These are phyloP conservation scores for Watsonalla binaria DNA, from an alignment of 2,888 invertebrate genomes.

Conservation along the genomic window DNA sequence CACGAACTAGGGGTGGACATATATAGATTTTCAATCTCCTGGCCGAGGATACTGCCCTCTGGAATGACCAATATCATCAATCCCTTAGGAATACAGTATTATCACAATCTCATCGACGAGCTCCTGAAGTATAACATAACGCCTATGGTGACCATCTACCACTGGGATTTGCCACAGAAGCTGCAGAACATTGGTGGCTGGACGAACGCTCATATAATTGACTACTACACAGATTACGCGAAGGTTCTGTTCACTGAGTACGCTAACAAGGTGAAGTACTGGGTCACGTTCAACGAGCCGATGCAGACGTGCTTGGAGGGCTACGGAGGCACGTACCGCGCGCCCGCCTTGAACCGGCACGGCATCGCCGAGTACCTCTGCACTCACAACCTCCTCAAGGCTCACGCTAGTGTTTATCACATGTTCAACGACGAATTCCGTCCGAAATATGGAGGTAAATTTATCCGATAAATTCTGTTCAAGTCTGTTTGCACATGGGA, in stretches of 20 bases:
- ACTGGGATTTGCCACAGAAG: conserved; percentile 84
- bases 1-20: conserved; percentile 81
- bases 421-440: conserved; percentile 81
- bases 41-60: conserved; percentile 86
- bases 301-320: conserved; percentile 75
- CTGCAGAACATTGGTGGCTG: conserved; percentile 84
- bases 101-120: conserved; percentile 86
- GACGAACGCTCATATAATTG: conserved; percentile 81
- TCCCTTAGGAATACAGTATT: conserved; percentile 84
- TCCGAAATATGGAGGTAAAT: conserved; percentile 71
- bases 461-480: not conserved
- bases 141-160: conserved; percentile 85
- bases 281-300: conserved; percentile 90
- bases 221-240: conserved; percentile 82
- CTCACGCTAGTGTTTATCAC: conserved; percentile 85
- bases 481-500: not conserved
- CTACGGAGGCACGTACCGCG: conserved; percentile 79
- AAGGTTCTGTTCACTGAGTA: conserved; percentile 79
- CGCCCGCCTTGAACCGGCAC: conserved; percentile 78
- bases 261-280: conserved; percentile 81
- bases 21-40: conserved; percentile 86
- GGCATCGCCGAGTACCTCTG: conserved; percentile 83
- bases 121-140: conserved; percentile 82
- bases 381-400: conserved; percentile 84
- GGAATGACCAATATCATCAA: conserved; percentile 83